Evolutionary conservation across 1,140 invertebrate genomes (phyloP).

Genomic region (Scaptomyza graminum): DNA sequence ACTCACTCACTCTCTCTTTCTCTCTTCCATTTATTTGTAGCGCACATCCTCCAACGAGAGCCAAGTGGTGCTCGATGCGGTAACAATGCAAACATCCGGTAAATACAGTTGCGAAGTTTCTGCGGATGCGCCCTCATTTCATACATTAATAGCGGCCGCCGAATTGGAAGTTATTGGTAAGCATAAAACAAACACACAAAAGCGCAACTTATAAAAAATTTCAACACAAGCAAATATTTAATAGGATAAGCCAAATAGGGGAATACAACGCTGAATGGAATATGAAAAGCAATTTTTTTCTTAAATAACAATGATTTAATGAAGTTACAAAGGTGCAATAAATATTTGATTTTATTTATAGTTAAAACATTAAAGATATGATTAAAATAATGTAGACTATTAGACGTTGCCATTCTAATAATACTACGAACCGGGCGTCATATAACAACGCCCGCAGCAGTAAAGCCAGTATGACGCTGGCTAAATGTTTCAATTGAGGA

Average conservation of each 20-base stretch:
- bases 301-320: background rate
- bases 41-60: constrained; percentile 86
- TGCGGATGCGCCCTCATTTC: constrained; percentile 93
- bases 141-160: constrained; percentile 89
- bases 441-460: too few species aligned
- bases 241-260: background rate
- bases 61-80: constrained; percentile 86
- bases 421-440: too few species aligned
- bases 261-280: too few species aligned
- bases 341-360: background rate
- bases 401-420: too few species aligned
- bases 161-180: constrained; percentile 91
- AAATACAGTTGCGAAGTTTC: constrained; percentile 92
- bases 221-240: constrained; percentile 21
- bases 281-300: background rate
- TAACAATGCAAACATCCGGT: constrained; percentile 87
- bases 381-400: constrained; percentile 13
- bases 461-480: too few species aligned
- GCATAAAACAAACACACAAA: constrained; percentile 59
- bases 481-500: too few species aligned
- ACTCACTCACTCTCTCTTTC: constrained; percentile 14
- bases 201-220: constrained; percentile 18
- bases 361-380: too few species aligned
- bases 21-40: constrained; percentile 72
- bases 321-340: background rate